Evolutionary conservation across 2,888 invertebrate species (phyloP).

Genomic region (Pterostichus niger): DNA sequence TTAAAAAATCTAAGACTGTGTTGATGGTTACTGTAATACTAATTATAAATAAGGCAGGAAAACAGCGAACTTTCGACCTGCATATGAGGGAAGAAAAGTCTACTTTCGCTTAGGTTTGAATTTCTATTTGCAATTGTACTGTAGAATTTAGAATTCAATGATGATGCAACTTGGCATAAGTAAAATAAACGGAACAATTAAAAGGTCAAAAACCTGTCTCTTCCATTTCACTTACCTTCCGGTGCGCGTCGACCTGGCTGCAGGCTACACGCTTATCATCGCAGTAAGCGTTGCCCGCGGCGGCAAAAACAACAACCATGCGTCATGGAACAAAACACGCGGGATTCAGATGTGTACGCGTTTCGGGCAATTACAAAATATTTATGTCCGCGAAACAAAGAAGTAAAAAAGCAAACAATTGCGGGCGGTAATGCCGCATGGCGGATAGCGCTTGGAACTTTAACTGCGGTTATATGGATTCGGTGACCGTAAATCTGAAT

Average conservation of each 20-base stretch:
- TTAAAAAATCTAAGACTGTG: too few relatives aligned
- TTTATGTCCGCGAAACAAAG: constrained; percentile 52
- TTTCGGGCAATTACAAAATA: constrained; percentile 50
- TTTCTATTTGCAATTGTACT: too few relatives aligned
- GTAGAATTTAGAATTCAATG: too few relatives aligned
- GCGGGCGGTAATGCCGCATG: constrained; percentile 10
- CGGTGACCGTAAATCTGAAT: constrained; percentile 54
- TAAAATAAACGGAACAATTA: not conserved
- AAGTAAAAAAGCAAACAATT: constrained; percentile 52
- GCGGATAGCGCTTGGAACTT: not conserved
- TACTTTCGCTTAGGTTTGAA: too few relatives aligned
- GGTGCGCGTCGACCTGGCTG: not conserved
- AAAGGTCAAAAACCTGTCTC: not conserved
- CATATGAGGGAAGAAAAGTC: too few relatives aligned
- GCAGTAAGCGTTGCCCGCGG: not conserved
- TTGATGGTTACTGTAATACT: too few relatives aligned
- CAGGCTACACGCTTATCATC: too few relatives aligned
- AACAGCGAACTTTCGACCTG: too few relatives aligned
- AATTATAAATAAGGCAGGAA: too few relatives aligned
- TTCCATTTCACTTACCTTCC: not conserved
- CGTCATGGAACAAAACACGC: constrained; percentile 27
- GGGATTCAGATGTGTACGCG: constrained; percentile 29
- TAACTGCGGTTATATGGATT: not conserved
- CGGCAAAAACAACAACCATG: constrained; percentile 15
- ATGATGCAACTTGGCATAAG: too few relatives aligned